Base-by-base conservation (phyloP, 2,113 vertebrate genomes). In the Proterorhinus semilunaris region DNA sequence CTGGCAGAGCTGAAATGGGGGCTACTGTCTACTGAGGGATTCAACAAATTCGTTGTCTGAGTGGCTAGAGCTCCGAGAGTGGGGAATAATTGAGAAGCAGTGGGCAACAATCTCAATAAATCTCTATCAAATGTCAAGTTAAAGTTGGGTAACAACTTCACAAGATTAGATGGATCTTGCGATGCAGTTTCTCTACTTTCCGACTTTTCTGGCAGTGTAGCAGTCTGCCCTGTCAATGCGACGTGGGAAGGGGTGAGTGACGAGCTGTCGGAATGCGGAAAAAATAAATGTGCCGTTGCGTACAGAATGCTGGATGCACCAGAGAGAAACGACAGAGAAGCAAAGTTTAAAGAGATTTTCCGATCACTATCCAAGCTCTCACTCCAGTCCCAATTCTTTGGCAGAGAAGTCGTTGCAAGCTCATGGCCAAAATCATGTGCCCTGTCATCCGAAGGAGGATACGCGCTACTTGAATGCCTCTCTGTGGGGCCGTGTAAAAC, bases 281-380 rank as follows among this genome's bases (percentile, higher is more conserved):
- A 48, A 13, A 46, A 42, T 12, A 11, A 63, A 57, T 49, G 74
- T 27, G 0, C 9, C 45, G 63, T 11, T 48, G 72, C 48, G 52
- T 59, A 17, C 43, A 64, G 16, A 12, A 11, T n/a, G 51, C 58
- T 5, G 42, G 55, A 61, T 0, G 46, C 57, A 57, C 36, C 68
- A 9, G 80, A 76, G 36, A 61, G 11, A 16, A 62, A 1, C 15
- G 69, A 61, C 11, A 50, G 54, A 64, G 58, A 50, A 49, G 57
- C 8, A 44, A 59, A 49, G 13, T 12, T 73, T 1, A 16, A 51
- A 49, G 16, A 11, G 11, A 16, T 62, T 6, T 43, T 71, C 70
- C 7, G 27, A 16, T 68, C 57, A 4, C 11, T 47, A 27, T 75
- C 36, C 71, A 55, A 61, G 42, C 9, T 7, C 15, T 16, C 58